phyloP scores from a whole-genome alignment of 1,140 invertebrate genomes.

The Hermetia illucens region DNA sequence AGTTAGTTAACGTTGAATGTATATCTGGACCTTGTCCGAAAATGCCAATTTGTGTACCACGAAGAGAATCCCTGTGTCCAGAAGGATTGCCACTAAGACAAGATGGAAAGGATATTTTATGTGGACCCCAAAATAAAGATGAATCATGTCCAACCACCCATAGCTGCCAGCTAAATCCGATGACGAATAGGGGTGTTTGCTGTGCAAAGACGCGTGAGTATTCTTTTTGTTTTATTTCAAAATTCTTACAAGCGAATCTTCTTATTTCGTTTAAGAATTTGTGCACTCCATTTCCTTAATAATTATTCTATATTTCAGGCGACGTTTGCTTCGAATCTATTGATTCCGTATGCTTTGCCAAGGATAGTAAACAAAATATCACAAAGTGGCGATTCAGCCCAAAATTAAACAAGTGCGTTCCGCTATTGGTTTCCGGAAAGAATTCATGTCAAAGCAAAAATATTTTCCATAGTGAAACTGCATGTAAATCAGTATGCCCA shows the following conservation, averaged over 20 bases:
- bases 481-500: conserved; percentile 72
- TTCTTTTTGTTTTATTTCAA: conserved; percentile 8
- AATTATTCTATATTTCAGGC: conserved; percentile 30
- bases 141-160: conserved; percentile 66
- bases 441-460: conserved; percentile 76
- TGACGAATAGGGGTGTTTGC: conserved; percentile 64
- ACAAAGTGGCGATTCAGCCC: conserved; percentile 68
- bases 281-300: too few species aligned
- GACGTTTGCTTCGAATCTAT: conserved; percentile 69
- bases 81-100: conserved; percentile 45
- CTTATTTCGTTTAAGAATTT: too few species aligned
- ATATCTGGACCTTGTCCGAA: conserved; percentile 48
- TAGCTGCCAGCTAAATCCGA: conserved; percentile 66
- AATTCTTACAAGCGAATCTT: too few species aligned
- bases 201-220: conserved; percentile 63
- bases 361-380: conserved; percentile 29
- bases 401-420: conserved; percentile 57
- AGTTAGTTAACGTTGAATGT: conserved; percentile 36
- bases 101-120: conserved; percentile 43
- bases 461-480: conserved; percentile 68
- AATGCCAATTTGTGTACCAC: conserved; percentile 61
- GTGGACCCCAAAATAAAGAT: conserved; percentile 49
- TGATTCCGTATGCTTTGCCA: conserved; percentile 42
- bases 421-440: conserved; percentile 36
- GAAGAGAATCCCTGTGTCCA: conserved; percentile 58